Evolutionary conservation across 2,797 vertebrate species (phyloP), one percentile per base, ranked within the genome.

Genomic region (Characodon lateralis): DNA sequence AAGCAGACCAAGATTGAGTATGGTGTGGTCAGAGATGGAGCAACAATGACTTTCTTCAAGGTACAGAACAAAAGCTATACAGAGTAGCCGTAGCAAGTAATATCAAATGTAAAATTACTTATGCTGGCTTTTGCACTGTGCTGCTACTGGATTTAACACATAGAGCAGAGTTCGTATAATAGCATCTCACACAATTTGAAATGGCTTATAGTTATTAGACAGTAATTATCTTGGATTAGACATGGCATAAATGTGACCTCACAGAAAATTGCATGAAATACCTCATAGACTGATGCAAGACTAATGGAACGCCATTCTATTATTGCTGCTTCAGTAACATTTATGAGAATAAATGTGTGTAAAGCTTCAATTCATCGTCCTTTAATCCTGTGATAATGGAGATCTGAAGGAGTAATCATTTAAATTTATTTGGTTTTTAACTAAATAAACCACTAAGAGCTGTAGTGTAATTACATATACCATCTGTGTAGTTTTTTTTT

Each of bases 1-100:
- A 99, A 99, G 92, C 98, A 99, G 93, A 99, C 98, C 72, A 99
- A 97, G 91, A 99, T 99, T 2, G 98, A 99, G 87, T 99, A 99
- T 0, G 98, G 98, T 0, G 97, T 98, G 1, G 98, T 99, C 81
- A 97, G 97, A 87, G 98, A 99, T 1, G 98, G 98, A 2, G 97
- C 98, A 53, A 99, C 98, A 55, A 99, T 99, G 98, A 95, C 97
- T 87, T 99, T 99, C 95, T 99, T 99, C 89, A 99, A 98, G 98
- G 98, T 99, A 94, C 0, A 56, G 41, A 26, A 75, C 14, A 61
- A 80, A 35, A 70, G 5, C n/a, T 43, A 10, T 14, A 26, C 13
- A 74, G 6, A 48, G 0, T n/a, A 35, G 7, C n/a, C 18, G 28
- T 31, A 71, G 31, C 48, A 66, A 3, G 58, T 51, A 24, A 24